Percentiles rank a stretch among this genome's conserved stretches.
Conservation (phyloP, 2,888 invertebrate species). For the Sphecodes monilicornis region DNA sequence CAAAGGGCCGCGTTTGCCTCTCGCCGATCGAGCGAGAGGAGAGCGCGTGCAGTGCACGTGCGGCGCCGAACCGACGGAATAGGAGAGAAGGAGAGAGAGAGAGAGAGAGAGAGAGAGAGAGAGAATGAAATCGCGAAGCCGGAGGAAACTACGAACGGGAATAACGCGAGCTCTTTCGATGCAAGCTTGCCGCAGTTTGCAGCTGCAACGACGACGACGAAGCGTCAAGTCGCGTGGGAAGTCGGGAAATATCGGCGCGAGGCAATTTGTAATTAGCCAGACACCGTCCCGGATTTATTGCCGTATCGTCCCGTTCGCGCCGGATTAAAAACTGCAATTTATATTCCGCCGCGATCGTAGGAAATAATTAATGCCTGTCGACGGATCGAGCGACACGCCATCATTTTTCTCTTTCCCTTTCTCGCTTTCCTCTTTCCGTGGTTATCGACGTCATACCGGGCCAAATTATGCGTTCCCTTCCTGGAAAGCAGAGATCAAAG, state of each 20-base stretch:
- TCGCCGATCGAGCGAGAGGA: slow-evolving; percentile 8
- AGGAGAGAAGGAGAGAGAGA: neutral
- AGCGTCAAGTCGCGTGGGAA: slow-evolving; percentile 1
- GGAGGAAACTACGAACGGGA: neutral
- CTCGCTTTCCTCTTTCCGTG: neutral
- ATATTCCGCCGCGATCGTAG: slow-evolving; percentile 22
- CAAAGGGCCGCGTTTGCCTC: slow-evolving; percentile 18
- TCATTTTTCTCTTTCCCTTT: neutral
- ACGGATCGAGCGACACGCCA: slow-evolving; percentile 7
- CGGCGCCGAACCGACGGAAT: neutral
- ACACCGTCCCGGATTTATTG: slow-evolving; percentile 32
- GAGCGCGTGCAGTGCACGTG: neutral
- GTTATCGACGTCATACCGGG: neutral
- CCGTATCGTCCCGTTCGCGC: slow-evolving; percentile 24
- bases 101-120: neutral
- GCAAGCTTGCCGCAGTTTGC: neutral
- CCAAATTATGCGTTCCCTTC: neutral
- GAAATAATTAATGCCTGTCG: slow-evolving; percentile 12
- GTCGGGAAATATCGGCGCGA: slow-evolving; percentile 21
- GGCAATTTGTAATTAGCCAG: slow-evolving; percentile 35
- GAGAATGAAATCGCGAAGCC: neutral
- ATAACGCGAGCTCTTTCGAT: neutral
- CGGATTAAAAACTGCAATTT: slow-evolving; percentile 46
- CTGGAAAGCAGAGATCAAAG: neutral
- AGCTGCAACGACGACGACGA: neutral